Percentiles rank a stretch among this genome's conserved stretches.
Conservation (phyloP, 2,888 invertebrate genomes). For the Dermolepida albohirtum region DNA sequence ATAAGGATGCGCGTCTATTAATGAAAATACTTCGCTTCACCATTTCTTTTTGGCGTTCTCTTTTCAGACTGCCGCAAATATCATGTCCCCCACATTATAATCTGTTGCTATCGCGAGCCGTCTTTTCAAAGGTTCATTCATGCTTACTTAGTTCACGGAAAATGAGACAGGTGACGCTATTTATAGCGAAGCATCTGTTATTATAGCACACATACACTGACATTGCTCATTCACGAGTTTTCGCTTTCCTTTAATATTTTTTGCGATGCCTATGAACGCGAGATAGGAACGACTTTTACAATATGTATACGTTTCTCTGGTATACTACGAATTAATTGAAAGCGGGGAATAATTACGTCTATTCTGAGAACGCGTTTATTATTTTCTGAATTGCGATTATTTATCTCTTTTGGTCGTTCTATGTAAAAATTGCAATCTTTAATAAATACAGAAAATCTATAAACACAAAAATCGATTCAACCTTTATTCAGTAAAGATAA, state of each 20-base stretch:
- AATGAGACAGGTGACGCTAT: slow-evolving; percentile 35
- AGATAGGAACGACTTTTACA: no score
- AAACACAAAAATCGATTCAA: no score
- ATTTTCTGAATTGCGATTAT: no score
- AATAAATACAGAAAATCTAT: no score
- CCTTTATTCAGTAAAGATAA: no score
- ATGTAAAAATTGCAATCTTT: no score
- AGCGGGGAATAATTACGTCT: no score
- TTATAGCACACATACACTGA: not conserved
- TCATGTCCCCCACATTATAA: slow-evolving; percentile 23
- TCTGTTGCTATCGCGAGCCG: slow-evolving; percentile 22
- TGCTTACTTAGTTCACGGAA: slow-evolving; percentile 17
- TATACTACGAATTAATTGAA: no score
- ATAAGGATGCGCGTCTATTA: slow-evolving; percentile 1
- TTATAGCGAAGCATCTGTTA: slow-evolving; percentile 36
- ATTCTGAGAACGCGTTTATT: no score
- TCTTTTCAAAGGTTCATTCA: slow-evolving; percentile 32
- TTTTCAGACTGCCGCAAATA: slow-evolving; percentile 29
- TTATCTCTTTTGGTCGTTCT: no score
- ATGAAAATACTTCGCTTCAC: slow-evolving; percentile 22
- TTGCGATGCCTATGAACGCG: no score
- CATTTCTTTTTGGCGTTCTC: not conserved
- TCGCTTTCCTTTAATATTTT: not conserved
- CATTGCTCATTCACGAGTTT: slow-evolving; percentile 17
- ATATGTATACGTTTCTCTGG: no score